Evolutionary conservation across 1,140 invertebrate species (phyloP), one percentile per base, ranked within the genome.

Genomic region (Drosophila littoralis): DNA sequence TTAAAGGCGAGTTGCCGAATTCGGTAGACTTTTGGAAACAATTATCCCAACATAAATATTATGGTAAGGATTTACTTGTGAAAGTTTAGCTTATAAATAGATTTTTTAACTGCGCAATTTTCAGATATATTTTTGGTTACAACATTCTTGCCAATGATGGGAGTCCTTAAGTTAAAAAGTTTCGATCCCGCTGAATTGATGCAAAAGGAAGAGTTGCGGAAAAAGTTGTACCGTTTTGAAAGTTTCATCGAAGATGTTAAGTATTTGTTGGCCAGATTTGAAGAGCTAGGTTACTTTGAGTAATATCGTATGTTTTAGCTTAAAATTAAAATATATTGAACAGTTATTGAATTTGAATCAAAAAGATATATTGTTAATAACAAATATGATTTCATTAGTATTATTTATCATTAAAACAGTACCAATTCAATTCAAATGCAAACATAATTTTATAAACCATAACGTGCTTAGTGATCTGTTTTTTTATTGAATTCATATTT

Each of bases 81-180:
- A 52, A 2, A 8, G 7, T 7, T 7, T 5, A 2, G 3, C 28
- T 12, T 22, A 10, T 10, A 48, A 13, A 12, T 6, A 9, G 7
- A 10, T 46, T 1, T 46, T 43, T 43, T 15, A 2, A 15, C 2
- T 43, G 42, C 28, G 6, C 2, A n/a, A 10, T 75, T 75, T 76
- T 5, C 6, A 86, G 82, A 86, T 15, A 52, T 86, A 1, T 81
- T 86, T 12, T 8, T 86, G 38, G 8, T 73, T 2, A 64, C 51
- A 8, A 81, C 82, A n/a, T 54, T 86, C 3, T 54, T 86, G 0
- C 79, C 82, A 0, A 13, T 86, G 61, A 59, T 79, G 0, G 10
- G 33, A 13, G 70, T 36, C 8, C 6, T 81, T 4, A 78, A 42
- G 43, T 13, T 63, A 0, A 79, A 81, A 1, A 4, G 5, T 42